Evolutionary conservation across 1,140 invertebrate species (phyloP).

Genomic region (Sitobion miscanthi): DNA sequence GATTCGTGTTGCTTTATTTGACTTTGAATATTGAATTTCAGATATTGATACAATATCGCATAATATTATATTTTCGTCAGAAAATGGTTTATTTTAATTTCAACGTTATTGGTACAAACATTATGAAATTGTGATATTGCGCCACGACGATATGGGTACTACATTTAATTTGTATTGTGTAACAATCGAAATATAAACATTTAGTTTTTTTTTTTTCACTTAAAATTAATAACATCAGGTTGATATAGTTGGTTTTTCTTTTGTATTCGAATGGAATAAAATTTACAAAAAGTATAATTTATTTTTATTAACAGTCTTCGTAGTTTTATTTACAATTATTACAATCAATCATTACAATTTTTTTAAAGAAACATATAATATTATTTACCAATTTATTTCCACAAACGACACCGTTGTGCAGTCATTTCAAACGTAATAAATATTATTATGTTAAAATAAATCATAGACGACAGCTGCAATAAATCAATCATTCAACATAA

Average conservation of each 20-base stretch:
- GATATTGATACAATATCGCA: not conserved
- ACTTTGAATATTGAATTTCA: conserved; percentile 8
- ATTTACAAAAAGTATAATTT: not conserved
- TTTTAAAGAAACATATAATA: not conserved
- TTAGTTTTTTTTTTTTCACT: not conserved
- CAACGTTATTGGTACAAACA: not conserved
- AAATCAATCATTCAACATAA: not conserved
- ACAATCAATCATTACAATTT: no score
- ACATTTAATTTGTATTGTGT: not conserved
- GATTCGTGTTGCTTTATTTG: not conserved
- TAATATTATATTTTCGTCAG: not conserved
- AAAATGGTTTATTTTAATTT: not conserved
- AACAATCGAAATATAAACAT: not conserved
- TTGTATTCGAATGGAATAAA: not conserved
- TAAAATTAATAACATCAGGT: not conserved
- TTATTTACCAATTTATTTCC: not conserved
- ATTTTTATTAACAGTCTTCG: not conserved
- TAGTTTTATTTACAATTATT: not conserved
- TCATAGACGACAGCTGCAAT: not conserved
- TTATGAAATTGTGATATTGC: not conserved
- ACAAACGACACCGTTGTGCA: no score
- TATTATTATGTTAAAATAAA: no score
- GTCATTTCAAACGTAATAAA: not conserved
- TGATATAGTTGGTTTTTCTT: not conserved
- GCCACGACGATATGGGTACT: not conserved